Evolutionary conservation across 2,888 invertebrate genomes (phyloP).

Genomic region (Leptinotarsa haldemani): DNA sequence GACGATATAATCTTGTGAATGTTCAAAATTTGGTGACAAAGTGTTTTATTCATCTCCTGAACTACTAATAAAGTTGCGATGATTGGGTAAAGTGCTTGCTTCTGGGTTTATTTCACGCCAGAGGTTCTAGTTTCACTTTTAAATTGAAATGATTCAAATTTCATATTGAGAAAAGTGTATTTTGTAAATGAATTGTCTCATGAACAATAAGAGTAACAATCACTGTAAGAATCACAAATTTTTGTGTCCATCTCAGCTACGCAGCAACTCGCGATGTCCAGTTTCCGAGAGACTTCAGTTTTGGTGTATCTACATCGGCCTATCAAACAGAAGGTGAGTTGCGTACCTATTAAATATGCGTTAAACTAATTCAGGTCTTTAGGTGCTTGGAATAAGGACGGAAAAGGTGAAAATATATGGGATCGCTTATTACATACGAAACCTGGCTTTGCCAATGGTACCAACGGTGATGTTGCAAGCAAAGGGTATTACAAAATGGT

Average conservation of each 20-base stretch:
- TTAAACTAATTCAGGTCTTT: neutral
- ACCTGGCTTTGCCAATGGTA: constrained; percentile 66
- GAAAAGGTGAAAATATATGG: constrained; percentile 76
- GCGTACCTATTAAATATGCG: neutral
- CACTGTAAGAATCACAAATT: neutral
- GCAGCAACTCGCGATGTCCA: neutral
- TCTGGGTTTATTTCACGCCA: too few relatives aligned
- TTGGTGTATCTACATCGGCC: neutral
- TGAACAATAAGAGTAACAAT: neutral
- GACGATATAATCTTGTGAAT: too few relatives aligned
- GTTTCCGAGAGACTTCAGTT: neutral
- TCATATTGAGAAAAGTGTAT: neutral
- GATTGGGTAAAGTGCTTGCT: too few relatives aligned
- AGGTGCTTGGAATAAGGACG: constrained; percentile 57
- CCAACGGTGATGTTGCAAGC: constrained; percentile 73
- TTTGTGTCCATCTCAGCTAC: neutral
- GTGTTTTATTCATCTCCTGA: too few relatives aligned
- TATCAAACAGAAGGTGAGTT: neutral
- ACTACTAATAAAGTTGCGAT: too few relatives aligned
- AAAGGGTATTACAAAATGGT: constrained; percentile 75
- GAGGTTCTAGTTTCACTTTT: too few relatives aligned
- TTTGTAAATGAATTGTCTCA: neutral
- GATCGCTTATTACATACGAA: constrained; percentile 70
- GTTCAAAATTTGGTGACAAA: too few relatives aligned
- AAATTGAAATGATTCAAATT: too few relatives aligned